Conservation (phyloP, 2,888 invertebrate genomes). For the Lathronympha strigana region DNA sequence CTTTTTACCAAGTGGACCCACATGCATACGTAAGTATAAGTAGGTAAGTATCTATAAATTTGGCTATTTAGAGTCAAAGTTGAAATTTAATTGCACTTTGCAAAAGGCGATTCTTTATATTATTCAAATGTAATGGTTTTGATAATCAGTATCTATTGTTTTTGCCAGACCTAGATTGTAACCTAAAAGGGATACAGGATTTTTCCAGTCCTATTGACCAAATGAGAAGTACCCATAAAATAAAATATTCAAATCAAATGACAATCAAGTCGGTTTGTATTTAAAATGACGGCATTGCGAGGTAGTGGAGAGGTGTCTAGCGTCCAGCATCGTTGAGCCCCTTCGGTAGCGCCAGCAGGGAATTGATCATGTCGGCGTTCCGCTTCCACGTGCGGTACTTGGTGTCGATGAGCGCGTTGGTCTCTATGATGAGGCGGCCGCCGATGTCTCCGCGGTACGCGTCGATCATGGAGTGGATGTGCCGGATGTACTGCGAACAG, state of each 20-base stretch:
- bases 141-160: too few relatives aligned
- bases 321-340: conserved; percentile 90
- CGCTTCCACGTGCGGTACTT: conserved; percentile 82
- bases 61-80: too few relatives aligned
- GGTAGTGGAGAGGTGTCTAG: conserved; percentile 54
- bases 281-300: conserved; percentile 22
- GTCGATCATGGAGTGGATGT: conserved; percentile 62
- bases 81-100: too few relatives aligned
- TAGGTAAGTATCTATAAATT: too few relatives aligned
- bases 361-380: conserved; percentile 89
- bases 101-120: too few relatives aligned
- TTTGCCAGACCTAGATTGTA: too few relatives aligned
- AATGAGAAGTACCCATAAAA: background rate
- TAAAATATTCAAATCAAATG: conserved; percentile 31
- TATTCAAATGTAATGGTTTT: too few relatives aligned
- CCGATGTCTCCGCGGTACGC: conserved; percentile 55
- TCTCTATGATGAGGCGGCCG: conserved; percentile 53
- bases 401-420: conserved; percentile 58
- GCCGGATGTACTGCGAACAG: conserved; percentile 58
- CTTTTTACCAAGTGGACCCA: too few relatives aligned
- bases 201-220: background rate
- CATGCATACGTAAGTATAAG: too few relatives aligned
- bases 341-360: conserved; percentile 90
- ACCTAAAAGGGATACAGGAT: too few relatives aligned
- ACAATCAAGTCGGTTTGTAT: conserved; percentile 43